A percentile compares a stretch with the other conserved stretches of the same genome.
Conservation (phyloP, 2,797 vertebrate species). For the Anguilla marmorata region DNA sequence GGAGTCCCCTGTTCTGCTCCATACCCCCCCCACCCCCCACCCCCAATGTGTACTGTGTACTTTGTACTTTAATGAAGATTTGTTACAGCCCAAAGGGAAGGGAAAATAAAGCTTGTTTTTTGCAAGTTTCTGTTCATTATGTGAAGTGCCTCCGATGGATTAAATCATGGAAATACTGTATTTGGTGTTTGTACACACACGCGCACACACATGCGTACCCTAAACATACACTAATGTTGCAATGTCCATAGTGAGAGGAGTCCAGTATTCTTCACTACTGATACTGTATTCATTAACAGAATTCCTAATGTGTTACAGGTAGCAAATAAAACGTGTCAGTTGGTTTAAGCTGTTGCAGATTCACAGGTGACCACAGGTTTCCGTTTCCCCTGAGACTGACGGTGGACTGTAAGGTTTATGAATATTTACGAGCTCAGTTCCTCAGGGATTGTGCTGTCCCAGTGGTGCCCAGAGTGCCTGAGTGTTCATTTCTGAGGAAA, state of each 20-base stretch:
- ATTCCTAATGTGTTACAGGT: slow-evolving; percentile 65
- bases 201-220: slow-evolving; percentile 52
- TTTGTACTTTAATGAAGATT: slow-evolving; percentile 52
- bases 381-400: not conserved
- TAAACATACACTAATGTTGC: slow-evolving; percentile 61
- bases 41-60: slow-evolving; percentile 5
- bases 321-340: slow-evolving; percentile 49
- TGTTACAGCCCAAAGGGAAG: slow-evolving; percentile 64
- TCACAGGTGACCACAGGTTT: slow-evolving; percentile 40
- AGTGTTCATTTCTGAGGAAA: not conserved
- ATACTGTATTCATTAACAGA: slow-evolving; percentile 69
- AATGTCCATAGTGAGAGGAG: slow-evolving; percentile 48
- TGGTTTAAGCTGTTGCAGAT: slow-evolving; percentile 71
- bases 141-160: slow-evolving; percentile 73
- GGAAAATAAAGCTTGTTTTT: slow-evolving; percentile 51
- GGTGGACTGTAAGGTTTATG: not conserved
- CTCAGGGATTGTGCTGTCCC: slow-evolving; percentile 41
- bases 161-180: slow-evolving; percentile 53
- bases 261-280: slow-evolving; percentile 78
- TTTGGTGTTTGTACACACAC: slow-evolving; percentile 54
- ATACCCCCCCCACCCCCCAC: slow-evolving; percentile 42
- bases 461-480: slow-evolving; percentile 50
- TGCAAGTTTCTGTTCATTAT: slow-evolving; percentile 59
- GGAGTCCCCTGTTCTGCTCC: slow-evolving; percentile 16
- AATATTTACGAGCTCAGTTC: not conserved